Evolutionary conservation across 1,140 invertebrate genomes (phyloP), one percentile per base, ranked within the genome.

Genomic region (Chrysopa pallens): DNA sequence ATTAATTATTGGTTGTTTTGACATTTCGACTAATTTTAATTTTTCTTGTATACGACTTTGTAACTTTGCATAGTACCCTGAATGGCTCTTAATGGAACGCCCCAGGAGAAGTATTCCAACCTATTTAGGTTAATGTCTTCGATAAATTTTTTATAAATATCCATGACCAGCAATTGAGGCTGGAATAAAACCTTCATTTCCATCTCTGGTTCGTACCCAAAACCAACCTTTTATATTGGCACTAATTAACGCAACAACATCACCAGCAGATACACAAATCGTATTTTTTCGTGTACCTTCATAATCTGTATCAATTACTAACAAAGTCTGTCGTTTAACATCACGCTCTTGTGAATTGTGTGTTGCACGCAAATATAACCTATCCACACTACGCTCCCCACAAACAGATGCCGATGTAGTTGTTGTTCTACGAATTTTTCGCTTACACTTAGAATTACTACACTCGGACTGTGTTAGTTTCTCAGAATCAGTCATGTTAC

Each of bases 181-280:
- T 2, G 81, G 81, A 45, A 85, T 84, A 44, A 80, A 82, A 35
- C 80, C 80, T 50, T 82, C 76, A 37, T 57, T 65, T 0, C 78
- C 79, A 47, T 79, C 73, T 42, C 67, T 68, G 37, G 73, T 73
- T 50, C 67, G 66, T 1, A 85, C 73, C 61, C 75, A 83, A 57
- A 82, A 83, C 80, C 80, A 83, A 7, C 54, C 56, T 33, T 58
- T 62, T 1, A 66, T 45, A 11, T 61, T 58, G 6, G 61, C 60
- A 44, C 62, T 63, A 0, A 82, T 58, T 33, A 85, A 55, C 28
- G 70, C 69, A 1, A 85, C 80, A 7, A 83, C 80, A 48, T 85
- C 80, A 5, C 80, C 80, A 51, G 78, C 75, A 33, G 60, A 56
- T 8, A 84, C 78, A 29, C 67, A 67, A 23, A 84, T 60, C n/a